These are phyloP conservation scores for Suncus etruscus DNA, from an alignment of 2,113 vertebrate genomes.

Conservation along the genomic window DNA sequence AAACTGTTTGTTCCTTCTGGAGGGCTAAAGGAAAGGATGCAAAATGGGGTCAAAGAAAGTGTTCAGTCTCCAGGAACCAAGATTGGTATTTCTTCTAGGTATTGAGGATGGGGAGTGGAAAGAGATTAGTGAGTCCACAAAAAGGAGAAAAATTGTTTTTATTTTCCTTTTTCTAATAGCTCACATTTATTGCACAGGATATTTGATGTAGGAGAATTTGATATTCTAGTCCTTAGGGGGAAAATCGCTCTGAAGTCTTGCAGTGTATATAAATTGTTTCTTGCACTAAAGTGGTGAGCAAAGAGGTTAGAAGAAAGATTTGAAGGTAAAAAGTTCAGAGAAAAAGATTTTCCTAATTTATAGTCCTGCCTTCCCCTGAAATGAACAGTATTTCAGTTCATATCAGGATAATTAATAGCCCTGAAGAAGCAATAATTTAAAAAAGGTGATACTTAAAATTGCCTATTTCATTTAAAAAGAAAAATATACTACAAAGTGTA, in stretches of 20 bases:
- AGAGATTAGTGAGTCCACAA: background rate
- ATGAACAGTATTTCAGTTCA: conserved; percentile 37
- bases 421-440: conserved; percentile 24
- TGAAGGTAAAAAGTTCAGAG: conserved; percentile 66
- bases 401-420: conserved; percentile 59
- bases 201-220: conserved; percentile 23
- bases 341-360: conserved; percentile 63
- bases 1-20: background rate
- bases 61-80: background rate
- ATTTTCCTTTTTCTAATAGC: conserved; percentile 11
- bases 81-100: background rate
- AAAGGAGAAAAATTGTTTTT: background rate
- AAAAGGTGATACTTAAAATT: conserved; percentile 47
- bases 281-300: conserved; percentile 35
- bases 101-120: background rate
- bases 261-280: conserved; percentile 44
- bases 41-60: background rate
- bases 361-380: conserved; percentile 32
- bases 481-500: conserved; percentile 44
- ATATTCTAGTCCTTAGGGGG: background rate
- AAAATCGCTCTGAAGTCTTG: background rate
- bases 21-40: background rate
- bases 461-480: conserved; percentile 46
- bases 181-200: background rate
- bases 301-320: conserved; percentile 58